Percentiles rank a stretch among this genome's conserved stretches.
phyloP scores from a whole-genome alignment of 2,797 vertebrate genomes.

The Florisuga fusca region DNA sequence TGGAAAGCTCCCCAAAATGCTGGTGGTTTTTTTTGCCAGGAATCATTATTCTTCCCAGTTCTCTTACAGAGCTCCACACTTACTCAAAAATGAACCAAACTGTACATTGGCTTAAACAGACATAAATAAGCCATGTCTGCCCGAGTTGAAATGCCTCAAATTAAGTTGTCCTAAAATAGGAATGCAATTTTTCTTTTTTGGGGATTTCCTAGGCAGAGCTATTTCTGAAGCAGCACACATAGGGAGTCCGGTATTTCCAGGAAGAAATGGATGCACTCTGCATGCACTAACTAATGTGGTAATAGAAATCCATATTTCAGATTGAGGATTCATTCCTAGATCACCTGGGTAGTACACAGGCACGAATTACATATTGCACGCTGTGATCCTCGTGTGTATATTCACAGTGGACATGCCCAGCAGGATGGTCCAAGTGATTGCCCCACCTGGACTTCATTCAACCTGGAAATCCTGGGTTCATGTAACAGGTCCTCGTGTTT shows the following conservation, averaged over 20 bases:
- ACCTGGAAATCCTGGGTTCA: slow-evolving; percentile 30
- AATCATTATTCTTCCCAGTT: background rate
- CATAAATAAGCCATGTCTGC: background rate
- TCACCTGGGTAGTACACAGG: background rate
- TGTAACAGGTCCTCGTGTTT: background rate
- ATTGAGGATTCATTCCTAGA: background rate
- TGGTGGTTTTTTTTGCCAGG: background rate
- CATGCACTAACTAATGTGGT: background rate
- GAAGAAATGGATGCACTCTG: background rate
- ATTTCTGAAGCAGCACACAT: background rate
- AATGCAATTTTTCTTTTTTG: accelerated
- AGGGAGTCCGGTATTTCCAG: background rate
- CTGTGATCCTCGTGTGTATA: background rate
- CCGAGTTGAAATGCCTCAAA: background rate
- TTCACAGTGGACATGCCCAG: background rate
- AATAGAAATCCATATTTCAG: background rate
- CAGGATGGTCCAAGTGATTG: background rate
- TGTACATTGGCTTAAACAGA: background rate
- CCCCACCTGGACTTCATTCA: background rate
- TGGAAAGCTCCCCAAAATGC: background rate
- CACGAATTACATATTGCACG: background rate
- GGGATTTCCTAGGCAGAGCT: background rate
- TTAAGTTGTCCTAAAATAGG: background rate
- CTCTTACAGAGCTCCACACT: background rate
- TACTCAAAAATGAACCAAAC: background rate